These are phyloP conservation scores for Hemicentrotus pulcherrimus DNA, from an alignment of 35 echinoderm and acorn worm genomes.

Conservation along the genomic window DNA sequence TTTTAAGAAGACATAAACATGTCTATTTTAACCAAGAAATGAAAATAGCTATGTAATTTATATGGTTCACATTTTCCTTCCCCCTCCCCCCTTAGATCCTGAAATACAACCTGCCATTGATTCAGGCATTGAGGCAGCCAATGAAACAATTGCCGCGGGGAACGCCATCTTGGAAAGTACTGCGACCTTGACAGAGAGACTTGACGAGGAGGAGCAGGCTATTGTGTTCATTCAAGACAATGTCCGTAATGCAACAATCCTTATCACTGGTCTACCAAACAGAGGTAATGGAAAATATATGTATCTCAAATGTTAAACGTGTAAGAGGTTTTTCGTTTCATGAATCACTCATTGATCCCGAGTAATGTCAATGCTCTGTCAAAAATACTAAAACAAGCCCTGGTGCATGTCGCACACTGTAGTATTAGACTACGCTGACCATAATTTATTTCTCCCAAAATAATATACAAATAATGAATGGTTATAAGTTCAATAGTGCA, in stretches of 20 bases:
- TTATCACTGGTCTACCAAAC: slow-evolving; percentile 42
- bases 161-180: slow-evolving; percentile 25
- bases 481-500: no score
- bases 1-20: no score
- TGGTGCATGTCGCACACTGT: no score
- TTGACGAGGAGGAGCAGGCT: not conserved
- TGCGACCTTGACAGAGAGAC: not conserved
- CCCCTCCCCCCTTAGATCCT: slow-evolving; percentile 61
- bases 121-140: slow-evolving; percentile 21
- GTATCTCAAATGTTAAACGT: not conserved
- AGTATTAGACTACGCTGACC: no score
- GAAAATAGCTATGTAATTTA: no score
- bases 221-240: slow-evolving; percentile 55
- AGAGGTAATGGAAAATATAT: slow-evolving; percentile 6
- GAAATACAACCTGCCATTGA: slow-evolving; percentile 61
- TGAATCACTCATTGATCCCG: no score
- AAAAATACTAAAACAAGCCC: no score
- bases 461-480: no score
- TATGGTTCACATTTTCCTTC: not conserved
- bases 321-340: no score
- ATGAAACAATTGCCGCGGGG: slow-evolving; percentile 33
- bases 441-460: no score
- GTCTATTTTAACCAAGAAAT: no score
- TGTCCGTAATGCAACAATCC: slow-evolving; percentile 38
- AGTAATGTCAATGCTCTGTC: no score